A percentile compares a stretch with the other conserved stretches of the same genome.
phyloP scores from a whole-genome alignment of 2,888 invertebrate genomes.

The Spodoptera exigua region DNA sequence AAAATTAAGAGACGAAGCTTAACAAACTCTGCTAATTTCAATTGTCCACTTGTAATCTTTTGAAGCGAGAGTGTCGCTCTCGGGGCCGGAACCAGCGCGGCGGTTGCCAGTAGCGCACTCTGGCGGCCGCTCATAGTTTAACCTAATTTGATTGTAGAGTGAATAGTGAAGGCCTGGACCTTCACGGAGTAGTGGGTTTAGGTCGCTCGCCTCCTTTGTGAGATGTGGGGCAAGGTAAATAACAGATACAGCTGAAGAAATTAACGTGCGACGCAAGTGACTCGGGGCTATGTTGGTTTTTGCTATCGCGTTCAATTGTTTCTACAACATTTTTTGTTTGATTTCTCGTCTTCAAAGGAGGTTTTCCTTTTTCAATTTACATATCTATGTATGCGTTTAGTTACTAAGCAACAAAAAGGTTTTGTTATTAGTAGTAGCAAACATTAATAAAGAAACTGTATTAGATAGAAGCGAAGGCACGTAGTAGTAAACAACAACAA shows the following conservation, averaged over 20 bases:
- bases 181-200: slow-evolving; percentile 48
- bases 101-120: slow-evolving; percentile 50
- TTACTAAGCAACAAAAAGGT: slow-evolving; percentile 4
- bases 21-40: slow-evolving; percentile 55
- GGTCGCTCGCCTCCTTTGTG: slow-evolving; percentile 43
- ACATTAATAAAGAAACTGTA: slow-evolving; percentile 41
- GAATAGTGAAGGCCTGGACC: slow-evolving; percentile 64
- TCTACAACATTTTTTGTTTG: background rate
- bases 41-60: slow-evolving; percentile 59
- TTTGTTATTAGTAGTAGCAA: slow-evolving; percentile 26
- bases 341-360: no score
- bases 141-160: slow-evolving; percentile 76
- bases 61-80: slow-evolving; percentile 45
- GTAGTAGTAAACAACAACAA: slow-evolving; percentile 46
- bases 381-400: background rate
- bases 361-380: no score
- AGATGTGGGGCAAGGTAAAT: slow-evolving; percentile 57
- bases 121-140: slow-evolving; percentile 68
- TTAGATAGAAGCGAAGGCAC: slow-evolving; percentile 38
- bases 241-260: slow-evolving; percentile 38
- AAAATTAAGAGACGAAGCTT: slow-evolving; percentile 50
- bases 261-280: slow-evolving; percentile 18
- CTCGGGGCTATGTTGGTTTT: slow-evolving; percentile 10
- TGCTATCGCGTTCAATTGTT: background rate
- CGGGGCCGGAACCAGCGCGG: slow-evolving; percentile 39